Base-by-base conservation (phyloP, 2,888 invertebrate genomes). In the Orgyia antiqua region DNA sequence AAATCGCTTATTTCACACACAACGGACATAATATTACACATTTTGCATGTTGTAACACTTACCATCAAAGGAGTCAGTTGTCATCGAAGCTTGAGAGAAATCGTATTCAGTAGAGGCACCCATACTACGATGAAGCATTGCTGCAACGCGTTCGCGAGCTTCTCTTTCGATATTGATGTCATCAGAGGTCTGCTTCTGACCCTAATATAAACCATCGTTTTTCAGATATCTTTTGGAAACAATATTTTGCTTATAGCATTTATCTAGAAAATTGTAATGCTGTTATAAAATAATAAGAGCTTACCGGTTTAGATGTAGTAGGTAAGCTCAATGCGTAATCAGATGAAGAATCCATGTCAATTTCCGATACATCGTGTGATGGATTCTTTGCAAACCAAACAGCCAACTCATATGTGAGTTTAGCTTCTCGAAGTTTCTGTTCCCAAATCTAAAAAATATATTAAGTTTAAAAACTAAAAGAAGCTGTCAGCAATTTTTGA, bases 371-470 rank as follows among this genome's bases (percentile, higher is more conserved):
- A 10, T 73, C 64, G 0, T 55, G 54, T 0, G 59, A 59, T 0
- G 73, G 75, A 37, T 77, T 61, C n/a, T 36, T 52, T 7, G 63
- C 42, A 13, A 56, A 66, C 68, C 69, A 73, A 7, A 71, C 52
- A 0, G 59, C 59, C 0, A 83, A 42, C 0, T 70, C 68, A 27
- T 82, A 93, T n/a, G 92, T 86, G 45, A 91, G 87, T 72, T 92
- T 93, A 1, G 95, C 94, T 65, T 94, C 93, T 36, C 88, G 87
- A 17, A 95, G 77, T 40, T 92, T 90, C 23, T 91, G 91, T 39
- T 92, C 88, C 94, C 94, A 95, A 27, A 87, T 84, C 89, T 91
- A 43, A 9, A 33, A 47, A 25, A 6, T 20, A 10, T 10, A 9
- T n/a, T n/a, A n/a, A n/a, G n/a, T n/a, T n/a, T n/a, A n/a, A n/a